Conservation (phyloP, 2,797 vertebrate genomes). For the Syngnathus rostellatus region DNA sequence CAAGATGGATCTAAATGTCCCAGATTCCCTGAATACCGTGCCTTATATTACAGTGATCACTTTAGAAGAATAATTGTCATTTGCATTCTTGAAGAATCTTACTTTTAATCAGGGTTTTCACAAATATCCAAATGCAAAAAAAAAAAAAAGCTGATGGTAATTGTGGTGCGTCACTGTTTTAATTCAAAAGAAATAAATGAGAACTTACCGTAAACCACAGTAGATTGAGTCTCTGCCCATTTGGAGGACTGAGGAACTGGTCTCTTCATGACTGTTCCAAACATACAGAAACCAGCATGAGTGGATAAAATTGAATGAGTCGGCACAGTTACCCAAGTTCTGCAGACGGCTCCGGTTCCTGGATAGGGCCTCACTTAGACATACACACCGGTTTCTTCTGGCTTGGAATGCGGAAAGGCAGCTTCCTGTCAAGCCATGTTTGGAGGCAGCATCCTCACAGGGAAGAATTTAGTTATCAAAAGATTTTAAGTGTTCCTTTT, state of each 20-base stretch:
- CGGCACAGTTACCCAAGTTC: neutral
- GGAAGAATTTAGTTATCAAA: neutral
- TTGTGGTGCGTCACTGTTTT: no score
- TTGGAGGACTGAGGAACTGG: conserved; percentile 40
- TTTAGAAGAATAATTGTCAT: no score
- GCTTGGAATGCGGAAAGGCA: conserved; percentile 68
- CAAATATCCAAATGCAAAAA: no score
- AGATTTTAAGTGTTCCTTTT: neutral
- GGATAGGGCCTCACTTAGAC: conserved; percentile 3
- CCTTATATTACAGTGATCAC: no score
- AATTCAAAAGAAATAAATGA: neutral
- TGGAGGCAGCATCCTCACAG: neutral
- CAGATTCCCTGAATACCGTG: no score
- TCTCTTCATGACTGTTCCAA: conserved; percentile 45
- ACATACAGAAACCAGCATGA: no score
- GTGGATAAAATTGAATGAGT: neutral
- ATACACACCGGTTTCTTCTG: conserved; percentile 18
- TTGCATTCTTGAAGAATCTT: no score
- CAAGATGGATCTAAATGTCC: no score
- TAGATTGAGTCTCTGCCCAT: conserved; percentile 67
- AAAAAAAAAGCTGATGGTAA: no score
- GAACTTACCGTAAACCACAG: conserved; percentile 70
- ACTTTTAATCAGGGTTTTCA: no score
- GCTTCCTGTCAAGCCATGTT: conserved; percentile 59
- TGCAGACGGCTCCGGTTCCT: conserved; percentile 6